A percentile compares a stretch with the other conserved stretches of the same genome.
Conservation (phyloP, 2,113 vertebrate genomes). For the Ptychochromis oligacanthus region DNA sequence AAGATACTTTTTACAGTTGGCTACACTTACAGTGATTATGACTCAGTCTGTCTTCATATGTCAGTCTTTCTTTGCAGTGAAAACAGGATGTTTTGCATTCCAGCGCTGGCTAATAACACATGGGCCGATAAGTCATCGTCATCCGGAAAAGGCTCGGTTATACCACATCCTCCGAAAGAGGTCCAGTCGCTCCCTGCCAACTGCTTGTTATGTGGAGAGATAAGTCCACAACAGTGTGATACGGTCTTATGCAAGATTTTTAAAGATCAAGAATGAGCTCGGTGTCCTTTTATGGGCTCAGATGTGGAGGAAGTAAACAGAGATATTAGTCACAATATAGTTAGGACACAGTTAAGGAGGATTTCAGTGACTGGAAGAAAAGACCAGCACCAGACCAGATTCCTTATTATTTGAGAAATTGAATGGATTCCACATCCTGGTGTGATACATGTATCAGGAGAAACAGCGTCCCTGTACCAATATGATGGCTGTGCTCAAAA, state of each 20-base stretch:
- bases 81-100: constrained; percentile 57
- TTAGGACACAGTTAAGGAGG: not conserved
- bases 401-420: not conserved
- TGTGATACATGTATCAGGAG: not conserved
- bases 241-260: constrained; percentile 17
- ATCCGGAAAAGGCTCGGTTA: constrained; percentile 24
- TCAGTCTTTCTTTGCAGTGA: constrained; percentile 52
- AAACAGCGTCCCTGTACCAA: not conserved
- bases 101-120: constrained; percentile 35
- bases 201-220: constrained; percentile 8
- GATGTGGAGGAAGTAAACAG: constrained; percentile 8
- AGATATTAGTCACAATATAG: constrained; percentile 6
- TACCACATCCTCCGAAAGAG: not conserved
- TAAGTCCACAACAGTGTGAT: constrained; percentile 14
- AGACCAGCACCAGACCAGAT: not conserved
- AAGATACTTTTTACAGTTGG: constrained; percentile 47
- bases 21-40: constrained; percentile 50
- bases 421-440: not conserved
- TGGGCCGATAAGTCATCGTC: constrained; percentile 30
- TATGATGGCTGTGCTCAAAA: not conserved
- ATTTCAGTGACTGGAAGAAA: not conserved
- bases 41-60: constrained; percentile 61
- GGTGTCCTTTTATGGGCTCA: constrained; percentile 14
- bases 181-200: not conserved
- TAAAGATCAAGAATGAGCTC: constrained; percentile 31